Percentiles rank a stretch among this genome's conserved stretches.
phyloP scores from a whole-genome alignment of 2,888 invertebrate species.

The Drosophila pseudotalamancana region DNA sequence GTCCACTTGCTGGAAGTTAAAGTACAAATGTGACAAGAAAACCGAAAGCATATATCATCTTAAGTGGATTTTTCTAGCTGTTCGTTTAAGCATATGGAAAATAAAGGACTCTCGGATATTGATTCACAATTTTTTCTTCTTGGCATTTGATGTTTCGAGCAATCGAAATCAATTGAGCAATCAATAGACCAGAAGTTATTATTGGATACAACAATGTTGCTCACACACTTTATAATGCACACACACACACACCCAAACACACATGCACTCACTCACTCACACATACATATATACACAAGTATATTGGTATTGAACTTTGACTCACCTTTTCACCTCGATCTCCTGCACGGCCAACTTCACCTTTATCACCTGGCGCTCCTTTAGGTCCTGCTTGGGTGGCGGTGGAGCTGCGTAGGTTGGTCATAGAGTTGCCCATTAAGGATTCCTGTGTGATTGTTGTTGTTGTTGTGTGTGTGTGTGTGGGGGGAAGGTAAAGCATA shows the following conservation, averaged over 20 bases:
- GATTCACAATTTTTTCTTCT: neutral
- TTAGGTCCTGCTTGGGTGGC: conserved; percentile 89
- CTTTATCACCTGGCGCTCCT: conserved; percentile 89
- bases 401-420: conserved; percentile 86
- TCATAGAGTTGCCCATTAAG: conserved; percentile 86
- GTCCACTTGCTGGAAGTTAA: conserved; percentile 29
- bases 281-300: neutral
- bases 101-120: neutral
- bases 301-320: conserved; percentile 61
- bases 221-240: conserved; percentile 49
- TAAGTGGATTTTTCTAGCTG: conserved; percentile 1
- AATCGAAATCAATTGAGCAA: conserved; percentile 80
- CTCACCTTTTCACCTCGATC: conserved; percentile 90
- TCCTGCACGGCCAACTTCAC: conserved; percentile 88
- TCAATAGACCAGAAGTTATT: conserved; percentile 81
- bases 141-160: conserved; percentile 26
- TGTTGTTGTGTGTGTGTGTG: conserved; percentile 9
- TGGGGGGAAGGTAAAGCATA: conserved; percentile 51
- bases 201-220: conserved; percentile 55
- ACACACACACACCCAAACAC: conserved; percentile 23
- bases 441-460: conserved; percentile 85
- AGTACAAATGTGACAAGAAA: conserved; percentile 16
- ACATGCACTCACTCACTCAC: conserved; percentile 9
- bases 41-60: conserved; percentile 7
- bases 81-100: neutral